phyloP scores from a whole-genome alignment of 2,113 vertebrate species.

The Illadopsis cleaveri region DNA sequence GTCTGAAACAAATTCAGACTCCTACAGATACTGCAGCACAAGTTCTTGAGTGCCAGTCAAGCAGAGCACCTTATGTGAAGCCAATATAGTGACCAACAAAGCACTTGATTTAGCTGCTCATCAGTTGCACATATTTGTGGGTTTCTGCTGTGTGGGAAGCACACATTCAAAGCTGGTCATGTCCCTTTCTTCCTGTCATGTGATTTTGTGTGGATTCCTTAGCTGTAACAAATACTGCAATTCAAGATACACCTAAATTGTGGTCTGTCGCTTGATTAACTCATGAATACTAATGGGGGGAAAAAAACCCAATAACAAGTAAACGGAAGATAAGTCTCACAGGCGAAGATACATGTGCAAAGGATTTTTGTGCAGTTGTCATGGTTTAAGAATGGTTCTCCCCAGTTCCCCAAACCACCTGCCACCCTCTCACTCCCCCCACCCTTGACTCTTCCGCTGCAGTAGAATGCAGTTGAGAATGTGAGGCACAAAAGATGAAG shows the following conservation, averaged over 20 bases:
- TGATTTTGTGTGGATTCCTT: slow-evolving; percentile 5
- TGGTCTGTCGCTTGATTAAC: not conserved
- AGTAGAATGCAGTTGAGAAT: not conserved
- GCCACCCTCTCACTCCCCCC: not conserved
- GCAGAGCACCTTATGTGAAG: not conserved
- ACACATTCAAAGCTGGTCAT: not conserved
- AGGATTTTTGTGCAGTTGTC: not conserved
- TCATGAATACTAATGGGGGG: not conserved
- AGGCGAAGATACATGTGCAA: not conserved
- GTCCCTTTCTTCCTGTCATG: slow-evolving; percentile 15
- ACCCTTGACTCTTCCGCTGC: not conserved
- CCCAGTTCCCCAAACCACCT: not conserved
- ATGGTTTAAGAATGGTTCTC: not conserved
- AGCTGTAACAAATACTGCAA: not conserved
- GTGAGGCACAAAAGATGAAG: not conserved
- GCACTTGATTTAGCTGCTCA: not conserved
- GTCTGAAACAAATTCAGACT: not conserved
- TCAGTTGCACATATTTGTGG: not conserved
- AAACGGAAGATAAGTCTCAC: not conserved
- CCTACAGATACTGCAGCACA: not conserved
- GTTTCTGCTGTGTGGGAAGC: slow-evolving; percentile 13
- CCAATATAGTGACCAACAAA: not conserved
- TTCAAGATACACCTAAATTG: not conserved
- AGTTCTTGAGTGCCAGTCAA: not conserved
- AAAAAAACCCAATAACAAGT: not conserved